Evolutionary conservation across 2,888 invertebrate species (phyloP), one percentile per base, ranked within the genome.

Genomic region (Lottia scabra): DNA sequence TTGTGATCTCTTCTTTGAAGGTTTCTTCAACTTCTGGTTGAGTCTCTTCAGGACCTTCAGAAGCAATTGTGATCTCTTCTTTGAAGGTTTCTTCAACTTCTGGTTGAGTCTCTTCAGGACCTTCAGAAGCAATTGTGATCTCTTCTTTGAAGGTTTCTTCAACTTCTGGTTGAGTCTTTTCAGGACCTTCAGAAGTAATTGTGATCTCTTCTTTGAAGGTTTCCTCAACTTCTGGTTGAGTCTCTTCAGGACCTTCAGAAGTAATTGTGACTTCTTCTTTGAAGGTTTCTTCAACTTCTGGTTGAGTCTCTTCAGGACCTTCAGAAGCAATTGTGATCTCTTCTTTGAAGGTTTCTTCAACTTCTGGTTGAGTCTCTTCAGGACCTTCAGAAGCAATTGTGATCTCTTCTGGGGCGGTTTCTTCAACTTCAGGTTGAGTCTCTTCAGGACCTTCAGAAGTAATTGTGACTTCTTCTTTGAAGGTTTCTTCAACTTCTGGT

Each of bases 221-320:
- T 26, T 72, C 75, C 27, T 67, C 48, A 45, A 70, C 63, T 68
- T 71, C 73, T 38, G 64, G 63, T 48, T 74, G 45, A 43, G 16
- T 66, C n/a, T 63, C 67, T 67, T 65, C 67, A 26, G 45, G 66
- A 43, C 65, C 71, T 69, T 26, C 65, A 13, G 72, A 63, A 46
- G 63, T 46, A 63, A 70, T 13, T 63, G 63, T 65, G n/a, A 71
- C 65, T 63, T 71, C 68, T 65, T 71, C 70, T 48, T 67, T 70
- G 56, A 48, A 63, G 15, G 38, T 68, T 72, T 77, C 63, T 67
- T 56, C 56, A 56, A 56, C 23, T 8, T 19, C 12, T 56, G 56
- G 56, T 56, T 56, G n/a, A 56, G 56, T 12, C 56, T 56, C 19
- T 19, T 56, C 56, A 19, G 56, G 23, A 56, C 56, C 56, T 56